Base-by-base conservation (phyloP, 2,888 invertebrate species). In the Trisateles emortualis region DNA sequence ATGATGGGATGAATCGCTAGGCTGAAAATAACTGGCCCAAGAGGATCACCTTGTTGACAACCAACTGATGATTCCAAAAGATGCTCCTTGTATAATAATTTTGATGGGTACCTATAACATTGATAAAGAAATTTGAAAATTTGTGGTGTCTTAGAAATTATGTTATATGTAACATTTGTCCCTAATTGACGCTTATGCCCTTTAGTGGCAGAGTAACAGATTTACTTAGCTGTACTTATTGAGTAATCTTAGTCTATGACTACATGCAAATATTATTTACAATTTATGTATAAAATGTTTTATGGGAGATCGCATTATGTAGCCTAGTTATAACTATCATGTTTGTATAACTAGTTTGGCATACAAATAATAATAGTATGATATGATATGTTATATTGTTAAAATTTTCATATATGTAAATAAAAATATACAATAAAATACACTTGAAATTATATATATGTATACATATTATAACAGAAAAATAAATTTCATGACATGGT, bases 301-400 rank as follows among this genome's bases (percentile, higher is more conserved):
- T 29, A 35, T 29, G 45, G 52, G 70, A 67, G 67, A 69, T 67
- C 67, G 51, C 43, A 47, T 41, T n/a, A 38, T 57, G 50, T 55
- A 65, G 58, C 48, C 57, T 65, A 53, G 46, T 40, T 48, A 66
- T 65, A 69, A 24, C 8, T 17, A 53, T 53, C 42, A 51, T 51
- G 46, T 32, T 39, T 22, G 44, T 55, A 53, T 50, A 54, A 59
- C 51, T 63, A 66, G 63, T 68, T 68, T 68, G 68, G 68, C 71
- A 57, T 70, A 56, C 13, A 48, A n/a, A 48, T 14, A 42, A 17
- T 35, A n/a, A 24, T 22, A 19, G 2, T 3, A 26, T 36, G 36
- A 36, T 36, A 36, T 36, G 36, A 19, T 36, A n/a, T 35, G 5
- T 3, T 13, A 16, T 22, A 35, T 16, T 9, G 3, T 16, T 5